Base-by-base conservation (phyloP, 30 jellyfish, hydroid and myxozoan species). In the Aurelia aurita region DNA sequence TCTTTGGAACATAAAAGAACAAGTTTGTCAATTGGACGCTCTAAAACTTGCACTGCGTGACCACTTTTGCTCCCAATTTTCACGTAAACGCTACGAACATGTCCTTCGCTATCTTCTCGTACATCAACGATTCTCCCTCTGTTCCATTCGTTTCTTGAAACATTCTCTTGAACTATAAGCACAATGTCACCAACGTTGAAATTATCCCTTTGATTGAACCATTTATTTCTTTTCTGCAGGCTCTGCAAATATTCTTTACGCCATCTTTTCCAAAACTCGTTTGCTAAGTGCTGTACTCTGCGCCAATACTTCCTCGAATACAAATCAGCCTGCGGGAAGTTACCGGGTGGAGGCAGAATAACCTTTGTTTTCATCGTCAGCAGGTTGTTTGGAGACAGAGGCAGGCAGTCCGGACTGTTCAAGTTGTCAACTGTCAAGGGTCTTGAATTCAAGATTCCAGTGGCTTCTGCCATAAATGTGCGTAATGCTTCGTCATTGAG, bases 251-350 rank as follows among this genome's bases (percentile, higher is more conserved):
- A 75, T 55, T 75, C 87, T 25, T 47, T 74, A 11, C 16, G 79
- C 87, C 87, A 74, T 74, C 87, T 74, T 21, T 20, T 19, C 87
- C 87, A 74, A 25, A 47, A 74, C 43, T 47, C 79, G 43, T 74
- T 46, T 11, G 78, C 79, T 25, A 74, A 32, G 29, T 3, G 25
- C 27, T 67, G n/a, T n/a, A n/a, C n/a, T n/a, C n/a, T n/a, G n/a
- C n/a, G n/a, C n/a, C n/a, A n/a, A n/a, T n/a, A n/a, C n/a, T n/a
- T n/a, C n/a, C n/a, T n/a, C n/a, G n/a, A n/a, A n/a, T n/a, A n/a
- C n/a, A n/a, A n/a, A n/a, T 58, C 87, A 55, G 54, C 79, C 19
- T 11, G 49, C n/a, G 54, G 0, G 87, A 75, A 75, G 51, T 25
- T 75, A 11, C 77, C 87, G 34, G 87, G 87, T 46, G 79, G 82